These are phyloP conservation scores for Corythornis leucogaster DNA, from an alignment of 2,797 vertebrate species.

Conservation along the genomic window DNA sequence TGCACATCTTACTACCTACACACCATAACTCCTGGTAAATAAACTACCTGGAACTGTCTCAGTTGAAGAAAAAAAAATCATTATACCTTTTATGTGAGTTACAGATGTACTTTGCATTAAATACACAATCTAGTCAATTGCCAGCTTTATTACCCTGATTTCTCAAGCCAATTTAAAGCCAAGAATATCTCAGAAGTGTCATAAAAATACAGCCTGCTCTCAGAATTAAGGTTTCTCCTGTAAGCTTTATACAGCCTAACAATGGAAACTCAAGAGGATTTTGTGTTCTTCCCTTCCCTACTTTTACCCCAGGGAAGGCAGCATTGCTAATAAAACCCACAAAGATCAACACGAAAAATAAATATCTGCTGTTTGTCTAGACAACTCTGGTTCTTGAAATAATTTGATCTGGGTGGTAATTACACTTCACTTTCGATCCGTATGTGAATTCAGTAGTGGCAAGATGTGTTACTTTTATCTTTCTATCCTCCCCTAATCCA, in stretches of 20 bases:
- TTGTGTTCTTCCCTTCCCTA: slow-evolving; percentile 17
- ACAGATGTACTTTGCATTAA: background rate
- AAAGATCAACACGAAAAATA: slow-evolving; percentile 59
- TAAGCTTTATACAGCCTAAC: slow-evolving; percentile 27
- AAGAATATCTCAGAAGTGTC: background rate
- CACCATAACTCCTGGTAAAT: background rate
- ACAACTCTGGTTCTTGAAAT: slow-evolving; percentile 40
- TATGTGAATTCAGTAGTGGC: background rate
- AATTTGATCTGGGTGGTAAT: slow-evolving; percentile 55
- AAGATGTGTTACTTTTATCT: background rate
- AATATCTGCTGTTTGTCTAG: slow-evolving; percentile 56
- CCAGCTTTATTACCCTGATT: background rate
- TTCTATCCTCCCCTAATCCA: slow-evolving; percentile 6
- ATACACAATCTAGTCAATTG: background rate
- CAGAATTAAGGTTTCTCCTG: slow-evolving; percentile 15
- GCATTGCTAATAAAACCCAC: slow-evolving; percentile 51
- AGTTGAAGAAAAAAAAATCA: background rate
- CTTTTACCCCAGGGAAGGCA: slow-evolving; percentile 14
- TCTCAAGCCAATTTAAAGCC: background rate
- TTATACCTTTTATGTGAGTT: background rate
- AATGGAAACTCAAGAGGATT: slow-evolving; percentile 38
- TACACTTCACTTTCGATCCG: background rate
- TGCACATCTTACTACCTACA: background rate
- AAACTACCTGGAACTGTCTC: background rate
- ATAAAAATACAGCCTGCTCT: background rate